These are phyloP conservation scores for Tenthredo distinguenda DNA, from an alignment of 2,888 invertebrate genomes.

Conservation along the genomic window DNA sequence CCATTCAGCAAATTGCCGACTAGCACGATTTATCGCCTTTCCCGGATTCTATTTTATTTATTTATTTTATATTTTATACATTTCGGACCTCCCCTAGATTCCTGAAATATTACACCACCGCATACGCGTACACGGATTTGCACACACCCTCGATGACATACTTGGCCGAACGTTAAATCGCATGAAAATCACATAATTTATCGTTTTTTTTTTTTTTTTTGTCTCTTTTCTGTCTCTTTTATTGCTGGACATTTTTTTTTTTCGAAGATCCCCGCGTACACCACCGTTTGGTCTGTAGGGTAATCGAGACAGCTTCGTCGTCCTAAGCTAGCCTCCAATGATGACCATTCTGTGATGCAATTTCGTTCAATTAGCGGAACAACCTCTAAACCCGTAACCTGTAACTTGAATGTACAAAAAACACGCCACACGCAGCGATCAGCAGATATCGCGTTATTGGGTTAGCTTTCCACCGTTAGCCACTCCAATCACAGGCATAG, in stretches of 20 bases:
- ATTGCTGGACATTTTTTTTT: neutral
- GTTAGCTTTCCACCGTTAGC: constrained; percentile 15
- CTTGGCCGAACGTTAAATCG: constrained; percentile 22
- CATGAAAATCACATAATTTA: constrained; percentile 32
- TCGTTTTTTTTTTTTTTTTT: neutral
- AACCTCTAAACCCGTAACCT: constrained; percentile 34
- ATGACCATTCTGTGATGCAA: constrained; percentile 37
- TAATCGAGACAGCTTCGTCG: constrained; percentile 27
- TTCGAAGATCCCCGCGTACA: neutral
- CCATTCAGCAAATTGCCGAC: constrained; percentile 63
- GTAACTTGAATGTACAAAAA: constrained; percentile 40
- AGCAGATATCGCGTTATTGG: constrained; percentile 38
- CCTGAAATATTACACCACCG: constrained; percentile 22
- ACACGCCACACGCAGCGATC: constrained; percentile 19
- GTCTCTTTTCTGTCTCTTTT: neutral
- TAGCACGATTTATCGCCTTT: constrained; percentile 61
- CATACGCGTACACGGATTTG: neutral
- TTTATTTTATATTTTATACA: constrained; percentile 62
- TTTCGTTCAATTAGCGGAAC: constrained; percentile 33
- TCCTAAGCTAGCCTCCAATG: neutral
- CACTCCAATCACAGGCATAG: constrained; percentile 21
- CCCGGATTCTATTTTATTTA: constrained; percentile 62
- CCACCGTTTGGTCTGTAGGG: neutral
- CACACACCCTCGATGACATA: constrained; percentile 1
- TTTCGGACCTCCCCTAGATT: constrained; percentile 33